Evolutionary conservation across 2,888 invertebrate species (phyloP).

Genomic region (Copidosoma aretas): DNA sequence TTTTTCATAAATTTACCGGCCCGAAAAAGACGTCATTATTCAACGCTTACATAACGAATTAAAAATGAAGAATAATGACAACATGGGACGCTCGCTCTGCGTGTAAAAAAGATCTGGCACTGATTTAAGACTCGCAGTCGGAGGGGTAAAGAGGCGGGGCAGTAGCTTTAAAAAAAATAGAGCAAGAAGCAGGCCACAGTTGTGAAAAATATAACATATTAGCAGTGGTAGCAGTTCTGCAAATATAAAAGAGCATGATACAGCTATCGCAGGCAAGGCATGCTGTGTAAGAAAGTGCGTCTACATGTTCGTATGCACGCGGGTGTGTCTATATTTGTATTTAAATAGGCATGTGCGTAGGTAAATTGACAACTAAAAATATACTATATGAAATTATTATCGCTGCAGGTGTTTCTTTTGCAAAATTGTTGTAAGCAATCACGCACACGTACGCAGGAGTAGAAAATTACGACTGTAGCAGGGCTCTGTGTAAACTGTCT

Average conservation of each 20-base stretch:
- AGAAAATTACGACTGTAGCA: constrained; percentile 25
- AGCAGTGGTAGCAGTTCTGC: neutral
- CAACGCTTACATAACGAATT: constrained; percentile 12
- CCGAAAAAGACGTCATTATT: constrained; percentile 16
- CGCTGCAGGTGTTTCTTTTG: constrained; percentile 35
- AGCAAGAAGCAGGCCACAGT: neutral
- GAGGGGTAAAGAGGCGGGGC: neutral
- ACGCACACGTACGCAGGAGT: constrained; percentile 17
- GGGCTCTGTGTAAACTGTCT: constrained; percentile 58
- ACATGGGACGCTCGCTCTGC: neutral
- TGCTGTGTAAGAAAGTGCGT: too few species aligned
- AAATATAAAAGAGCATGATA: neutral
- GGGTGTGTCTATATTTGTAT: too few species aligned
- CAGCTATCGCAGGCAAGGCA: neutral
- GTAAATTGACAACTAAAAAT: constrained; percentile 33
- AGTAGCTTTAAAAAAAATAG: neutral
- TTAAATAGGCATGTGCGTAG: neutral
- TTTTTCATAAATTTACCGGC: constrained; percentile 1
- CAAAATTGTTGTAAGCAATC: constrained; percentile 32
- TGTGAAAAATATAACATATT: neutral
- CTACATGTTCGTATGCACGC: too few species aligned
- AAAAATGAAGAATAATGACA: neutral
- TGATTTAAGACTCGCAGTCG: neutral
- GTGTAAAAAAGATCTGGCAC: constrained; percentile 2
- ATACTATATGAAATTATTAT: constrained; percentile 39